Evolutionary conservation across 2,888 invertebrate species (phyloP), one percentile per base, ranked within the genome.

Genomic region (Perdita meconis): DNA sequence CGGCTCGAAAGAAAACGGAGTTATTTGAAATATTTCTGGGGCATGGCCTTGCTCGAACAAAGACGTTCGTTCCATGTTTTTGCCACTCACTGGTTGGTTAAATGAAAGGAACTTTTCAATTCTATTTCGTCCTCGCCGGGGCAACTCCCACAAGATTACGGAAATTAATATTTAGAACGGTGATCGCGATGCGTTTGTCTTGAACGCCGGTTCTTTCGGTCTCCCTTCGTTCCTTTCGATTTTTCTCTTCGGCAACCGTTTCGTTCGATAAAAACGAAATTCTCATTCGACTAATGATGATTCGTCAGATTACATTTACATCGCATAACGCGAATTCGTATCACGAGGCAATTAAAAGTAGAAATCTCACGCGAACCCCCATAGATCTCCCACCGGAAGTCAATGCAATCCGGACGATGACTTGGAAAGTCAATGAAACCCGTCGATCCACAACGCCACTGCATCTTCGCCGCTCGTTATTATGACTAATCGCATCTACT

Each of bases 351-450:
- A 51, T 40, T n/a, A 10, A 36, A 36, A 68, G 38, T 59, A 34
- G 40, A 65, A 40, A 53, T 36, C 34, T 73, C 70, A 60, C 38
- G 65, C 57, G 69, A 57, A 77, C 44, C 38, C 44, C 22, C n/a
- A 19, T n/a, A 53, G 61, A 70, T 36, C 16, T 13, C 55, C 38
- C 24, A 51, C 59, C 82, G 84, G 76, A 82, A 82, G 30, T 53
- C 47, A 60, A 47, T 61, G 76, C 76, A 76, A 80, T 72, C n/a
- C 74, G 75, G 50, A 71, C 38, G 59, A 76, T 78, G 71, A 82
- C 67, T 78, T 73, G 66, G 65, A 75, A 78, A 84, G 73, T 63
- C 78, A 67, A 74, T 50, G 59, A 67, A 80, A 81, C 36, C 67
- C 55, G 56, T 34, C 61, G 68, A 72, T 77, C 61, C 70, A 42